Percentiles rank a stretch among this genome's conserved stretches.
Conservation (phyloP, 2,797 vertebrate species). For the Naso thynnoides region DNA sequence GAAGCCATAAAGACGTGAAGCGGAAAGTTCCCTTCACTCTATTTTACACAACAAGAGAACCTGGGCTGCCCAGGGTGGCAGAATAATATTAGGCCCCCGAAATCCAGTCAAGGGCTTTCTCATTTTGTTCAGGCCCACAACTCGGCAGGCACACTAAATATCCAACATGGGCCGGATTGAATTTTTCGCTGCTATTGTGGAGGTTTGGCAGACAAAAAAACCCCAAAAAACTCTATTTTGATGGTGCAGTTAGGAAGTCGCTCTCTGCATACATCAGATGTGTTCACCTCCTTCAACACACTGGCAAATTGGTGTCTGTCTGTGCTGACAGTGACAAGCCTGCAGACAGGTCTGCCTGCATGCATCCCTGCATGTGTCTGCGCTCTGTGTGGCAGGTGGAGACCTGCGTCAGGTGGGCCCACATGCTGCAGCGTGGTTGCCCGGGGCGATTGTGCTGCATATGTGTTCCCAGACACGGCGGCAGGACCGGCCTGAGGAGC, state of each 20-base stretch:
- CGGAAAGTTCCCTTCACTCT: constrained; percentile 73
- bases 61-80: constrained; percentile 70
- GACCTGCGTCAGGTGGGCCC: constrained; percentile 65
- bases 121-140: constrained; percentile 55
- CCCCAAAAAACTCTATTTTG: constrained; percentile 31
- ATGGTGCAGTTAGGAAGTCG: constrained; percentile 39
- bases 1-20: constrained; percentile 74
- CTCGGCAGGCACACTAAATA: constrained; percentile 55
- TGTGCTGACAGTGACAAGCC: constrained; percentile 52
- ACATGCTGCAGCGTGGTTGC: constrained; percentile 32
- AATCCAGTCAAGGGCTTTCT: constrained; percentile 72
- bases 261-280: constrained; percentile 31
- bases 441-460: constrained; percentile 41
- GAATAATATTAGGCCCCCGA: constrained; percentile 69
- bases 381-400: constrained; percentile 59
- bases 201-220: constrained; percentile 31
- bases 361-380: constrained; percentile 57
- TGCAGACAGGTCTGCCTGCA: constrained; percentile 57
- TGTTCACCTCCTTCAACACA: constrained; percentile 35
- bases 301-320: constrained; percentile 58
- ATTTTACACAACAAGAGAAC: constrained; percentile 73
- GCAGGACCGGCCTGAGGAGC: constrained; percentile 48
- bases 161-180: constrained; percentile 36
- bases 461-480: constrained; percentile 53
- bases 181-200: constrained; percentile 50